Conservation (phyloP, 2,797 vertebrate species). For the Spondyliosoma cantharus region DNA sequence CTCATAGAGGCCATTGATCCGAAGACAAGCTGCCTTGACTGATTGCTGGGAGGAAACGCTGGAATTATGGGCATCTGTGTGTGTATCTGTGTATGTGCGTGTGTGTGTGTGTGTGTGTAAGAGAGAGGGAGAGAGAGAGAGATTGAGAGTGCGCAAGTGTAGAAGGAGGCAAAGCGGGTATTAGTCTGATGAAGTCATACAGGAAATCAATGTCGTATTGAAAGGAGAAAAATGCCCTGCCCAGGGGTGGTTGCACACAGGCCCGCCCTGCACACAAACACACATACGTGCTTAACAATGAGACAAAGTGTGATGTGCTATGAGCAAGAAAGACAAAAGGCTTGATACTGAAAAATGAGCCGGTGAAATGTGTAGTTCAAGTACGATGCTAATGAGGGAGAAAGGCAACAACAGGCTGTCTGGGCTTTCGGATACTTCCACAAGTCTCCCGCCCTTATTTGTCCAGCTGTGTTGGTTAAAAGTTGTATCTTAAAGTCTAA, state of each 20-base stretch:
- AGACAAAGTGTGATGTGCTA: conserved; percentile 77
- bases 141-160: conserved; percentile 82
- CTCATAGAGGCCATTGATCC: conserved; percentile 79
- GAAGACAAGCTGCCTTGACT: conserved; percentile 77
- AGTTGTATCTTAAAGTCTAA: conserved; percentile 11
- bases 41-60: conserved; percentile 77
- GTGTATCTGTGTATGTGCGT: conserved; percentile 51
- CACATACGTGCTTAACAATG: conserved; percentile 78
- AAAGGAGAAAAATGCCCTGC: conserved; percentile 87
- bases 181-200: conserved; percentile 97
- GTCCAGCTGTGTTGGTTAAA: conserved; percentile 11
- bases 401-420: background rate
- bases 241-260: conserved; percentile 82
- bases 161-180: conserved; percentile 89
- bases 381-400: conserved; percentile 49
- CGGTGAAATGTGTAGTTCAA: conserved; percentile 71
- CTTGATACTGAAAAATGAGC: conserved; percentile 66
- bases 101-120: conserved; percentile 37
- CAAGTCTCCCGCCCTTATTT: conserved; percentile 16
- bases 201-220: conserved; percentile 97
- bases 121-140: conserved; percentile 51
- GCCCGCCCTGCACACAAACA: conserved; percentile 78
- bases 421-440: background rate
- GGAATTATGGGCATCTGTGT: conserved; percentile 85
- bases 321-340: conserved; percentile 69